A percentile compares a stretch with the other conserved stretches of the same genome.
Evolutionary conservation across 2,113 vertebrate genomes (phyloP).

Genomic region (Anoplopoma fimbria): DNA sequence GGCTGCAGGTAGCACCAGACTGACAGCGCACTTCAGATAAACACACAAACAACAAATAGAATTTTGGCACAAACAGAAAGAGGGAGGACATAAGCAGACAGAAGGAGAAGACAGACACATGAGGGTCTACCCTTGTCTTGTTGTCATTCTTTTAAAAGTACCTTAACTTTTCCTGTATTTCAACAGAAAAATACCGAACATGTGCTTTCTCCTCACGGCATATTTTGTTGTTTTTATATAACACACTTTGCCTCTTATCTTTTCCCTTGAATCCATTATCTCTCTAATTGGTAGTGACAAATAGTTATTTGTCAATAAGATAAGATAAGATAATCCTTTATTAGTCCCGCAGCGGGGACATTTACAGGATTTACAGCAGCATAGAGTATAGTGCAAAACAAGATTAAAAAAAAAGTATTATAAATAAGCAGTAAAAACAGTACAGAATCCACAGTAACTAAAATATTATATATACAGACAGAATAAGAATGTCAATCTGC

Average conservation of each 20-base stretch:
- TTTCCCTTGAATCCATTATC: not conserved
- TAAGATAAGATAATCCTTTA: no score
- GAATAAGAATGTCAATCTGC: not conserved
- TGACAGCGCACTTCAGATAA: not conserved
- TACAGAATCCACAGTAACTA: no score
- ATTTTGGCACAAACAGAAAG: not conserved
- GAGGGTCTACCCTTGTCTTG: not conserved
- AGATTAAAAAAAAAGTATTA: no score
- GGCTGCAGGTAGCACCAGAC: conserved; percentile 88
- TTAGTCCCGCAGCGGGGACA: no score
- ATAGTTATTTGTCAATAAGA: not conserved
- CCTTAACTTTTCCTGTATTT: not conserved
- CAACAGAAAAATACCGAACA: not conserved
- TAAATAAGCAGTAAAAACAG: no score
- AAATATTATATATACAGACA: no score
- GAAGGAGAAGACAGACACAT: conserved; percentile 1
- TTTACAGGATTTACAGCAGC: no score
- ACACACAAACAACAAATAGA: conserved; percentile 25
- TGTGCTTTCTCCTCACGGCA: not conserved
- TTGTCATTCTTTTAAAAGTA: not conserved
- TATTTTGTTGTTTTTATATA: not conserved
- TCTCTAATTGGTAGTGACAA: not conserved
- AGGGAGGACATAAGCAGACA: not conserved
- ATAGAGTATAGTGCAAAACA: no score
- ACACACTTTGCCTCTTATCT: not conserved